Evolutionary conservation across 2,888 invertebrate species (phyloP), one percentile per base, ranked within the genome.

Genomic region (Chloroclysta siterata): DNA sequence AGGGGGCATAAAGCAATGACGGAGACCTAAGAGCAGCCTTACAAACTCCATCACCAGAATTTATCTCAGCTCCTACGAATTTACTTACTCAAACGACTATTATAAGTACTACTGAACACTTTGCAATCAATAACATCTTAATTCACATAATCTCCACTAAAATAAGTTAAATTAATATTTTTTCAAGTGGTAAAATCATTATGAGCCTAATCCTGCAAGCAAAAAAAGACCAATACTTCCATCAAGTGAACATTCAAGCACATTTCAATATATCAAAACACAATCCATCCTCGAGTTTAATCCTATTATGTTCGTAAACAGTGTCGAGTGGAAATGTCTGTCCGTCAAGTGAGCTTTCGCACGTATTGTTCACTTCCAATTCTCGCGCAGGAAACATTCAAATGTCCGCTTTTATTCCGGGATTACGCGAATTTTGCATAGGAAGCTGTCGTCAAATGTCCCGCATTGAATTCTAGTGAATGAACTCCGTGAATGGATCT

Each of bases 371-470:
- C 70, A 72, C 76, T 77, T 74, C 78, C 77, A 75, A 73, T 71
- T 58, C 72, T 68, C 70, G 73, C 70, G 81, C 81, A 89, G 91
- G 91, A 92, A 91, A 85, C 86, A 87, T 88, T 83, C 79, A 80
- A 80, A 80, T 83, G 80, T 75, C 77, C 78, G 76, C 87, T 85
- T 90, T 92, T 92, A 89, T 91, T 87, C 90, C 85, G 84, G 90
- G 90, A 93, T 93, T 90, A 91, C 79, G 80, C 75, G 79, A 83
- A 89, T 90, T 90, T 90, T 89, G 91, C 91, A 90, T 93, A 92
- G 93, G 92, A 90, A 91, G 82, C 85, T 84, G 84, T 87, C 88
- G 82, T 86, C 88, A 82, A 85, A 88, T 87, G 84, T 88, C 83
- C 82, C 71, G 77, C 76, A 81, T 85, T 86, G 81, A 86, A 79